phyloP scores from a whole-genome alignment of 2,113 vertebrate genomes.

The Eurystomus gularis region DNA sequence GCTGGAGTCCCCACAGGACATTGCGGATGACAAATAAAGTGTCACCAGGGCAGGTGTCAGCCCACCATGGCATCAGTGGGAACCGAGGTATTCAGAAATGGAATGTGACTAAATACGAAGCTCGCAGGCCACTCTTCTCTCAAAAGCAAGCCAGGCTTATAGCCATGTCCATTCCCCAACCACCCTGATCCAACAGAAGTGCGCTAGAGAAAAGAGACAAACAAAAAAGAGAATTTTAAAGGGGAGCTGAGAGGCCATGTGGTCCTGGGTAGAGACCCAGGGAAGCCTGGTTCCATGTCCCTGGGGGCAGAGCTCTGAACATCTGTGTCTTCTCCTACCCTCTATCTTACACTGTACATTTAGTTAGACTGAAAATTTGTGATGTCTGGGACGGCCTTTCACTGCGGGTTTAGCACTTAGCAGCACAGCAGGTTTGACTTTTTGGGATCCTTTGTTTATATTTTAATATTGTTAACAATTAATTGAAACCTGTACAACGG shows the following conservation, averaged over 20 bases:
- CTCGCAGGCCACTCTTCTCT: background rate
- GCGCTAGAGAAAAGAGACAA: background rate
- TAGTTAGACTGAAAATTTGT: background rate
- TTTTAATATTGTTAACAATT: background rate
- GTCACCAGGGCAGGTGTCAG: constrained; percentile 40
- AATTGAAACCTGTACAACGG: background rate
- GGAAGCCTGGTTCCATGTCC: background rate
- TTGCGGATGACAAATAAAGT: constrained; percentile 17
- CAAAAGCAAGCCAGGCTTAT: background rate
- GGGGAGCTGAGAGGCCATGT: background rate
- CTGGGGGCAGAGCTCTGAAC: background rate
- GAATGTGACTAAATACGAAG: background rate
- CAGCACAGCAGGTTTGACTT: background rate
- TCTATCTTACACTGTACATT: background rate
- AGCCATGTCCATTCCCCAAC: background rate
- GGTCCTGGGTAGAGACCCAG: background rate
- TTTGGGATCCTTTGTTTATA: background rate
- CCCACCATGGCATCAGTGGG: background rate
- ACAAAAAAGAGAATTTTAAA: background rate
- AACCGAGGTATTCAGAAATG: background rate
- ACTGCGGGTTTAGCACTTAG: background rate
- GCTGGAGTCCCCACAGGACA: background rate
- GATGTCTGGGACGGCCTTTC: background rate
- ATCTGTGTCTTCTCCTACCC: background rate
- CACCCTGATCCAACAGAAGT: background rate